Evolutionary conservation across 2,888 invertebrate species (phyloP).

Genomic region (Ctenicera cuprea): DNA sequence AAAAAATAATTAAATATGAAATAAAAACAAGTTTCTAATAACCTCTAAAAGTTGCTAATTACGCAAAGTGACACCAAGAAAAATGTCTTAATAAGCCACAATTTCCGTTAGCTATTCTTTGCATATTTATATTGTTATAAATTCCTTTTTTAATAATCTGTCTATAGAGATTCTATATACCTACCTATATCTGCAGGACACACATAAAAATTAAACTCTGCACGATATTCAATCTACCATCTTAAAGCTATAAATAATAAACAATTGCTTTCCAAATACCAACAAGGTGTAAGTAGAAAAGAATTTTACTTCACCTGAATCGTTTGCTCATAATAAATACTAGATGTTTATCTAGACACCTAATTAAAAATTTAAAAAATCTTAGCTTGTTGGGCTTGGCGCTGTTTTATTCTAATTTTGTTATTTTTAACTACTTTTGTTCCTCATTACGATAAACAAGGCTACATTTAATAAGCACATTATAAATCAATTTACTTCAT

Average conservation of each 20-base stretch:
- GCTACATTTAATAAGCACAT: conserved; percentile 32
- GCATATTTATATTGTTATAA: no score
- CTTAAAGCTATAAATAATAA: conserved; percentile 15
- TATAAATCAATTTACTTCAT: conserved; percentile 46
- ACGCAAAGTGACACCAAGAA: no score
- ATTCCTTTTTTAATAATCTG: no score
- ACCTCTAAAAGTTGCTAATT: no score
- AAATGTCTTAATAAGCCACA: no score
- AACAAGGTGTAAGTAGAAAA: conserved; percentile 7
- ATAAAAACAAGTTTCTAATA: no score
- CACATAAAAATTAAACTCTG: not conserved
- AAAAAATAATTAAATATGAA: no score
- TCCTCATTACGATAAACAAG: conserved; percentile 28
- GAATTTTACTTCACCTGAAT: conserved; percentile 21
- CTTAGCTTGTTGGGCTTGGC: conserved; percentile 13
- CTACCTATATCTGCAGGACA: no score
- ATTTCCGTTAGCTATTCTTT: no score
- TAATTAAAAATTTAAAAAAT: conserved; percentile 29
- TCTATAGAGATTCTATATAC: no score
- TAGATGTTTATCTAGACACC: conserved; percentile 29
- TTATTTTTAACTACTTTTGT: conserved; percentile 21
- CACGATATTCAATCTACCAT: conserved; percentile 2
- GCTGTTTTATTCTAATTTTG: conserved; percentile 26
- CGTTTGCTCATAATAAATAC: conserved; percentile 14
- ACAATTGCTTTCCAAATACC: conserved; percentile 17